phyloP scores from a whole-genome alignment of 2,113 vertebrate species.

The Ceratotherium simum region DNA sequence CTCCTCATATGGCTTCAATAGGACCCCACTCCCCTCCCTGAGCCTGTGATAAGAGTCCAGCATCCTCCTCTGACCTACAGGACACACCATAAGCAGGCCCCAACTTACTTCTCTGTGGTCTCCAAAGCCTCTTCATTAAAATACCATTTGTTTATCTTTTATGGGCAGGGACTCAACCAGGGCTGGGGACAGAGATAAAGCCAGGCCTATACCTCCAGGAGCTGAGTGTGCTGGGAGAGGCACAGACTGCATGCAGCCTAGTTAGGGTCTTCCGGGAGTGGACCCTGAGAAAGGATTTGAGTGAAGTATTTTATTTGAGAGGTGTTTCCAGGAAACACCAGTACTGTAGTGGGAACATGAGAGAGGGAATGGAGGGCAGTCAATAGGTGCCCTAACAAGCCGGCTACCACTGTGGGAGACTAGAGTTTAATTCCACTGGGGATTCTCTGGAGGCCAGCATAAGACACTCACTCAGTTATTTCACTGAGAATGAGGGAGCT shows the following conservation, averaged over 20 bases:
- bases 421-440: not conserved
- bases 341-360: not conserved
- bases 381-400: not conserved
- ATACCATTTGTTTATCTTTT: not conserved
- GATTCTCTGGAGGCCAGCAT: not conserved
- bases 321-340: not conserved
- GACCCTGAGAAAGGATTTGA: not conserved
- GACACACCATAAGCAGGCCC: not conserved
- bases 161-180: not conserved
- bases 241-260: not conserved
- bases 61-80: not conserved
- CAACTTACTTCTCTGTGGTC: not conserved
- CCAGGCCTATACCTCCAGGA: not conserved
- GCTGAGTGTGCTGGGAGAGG: not conserved
- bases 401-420: not conserved
- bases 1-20: not conserved
- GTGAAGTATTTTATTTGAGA: not conserved
- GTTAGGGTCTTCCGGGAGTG: not conserved
- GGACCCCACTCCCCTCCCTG: not conserved
- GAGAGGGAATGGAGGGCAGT: not conserved
- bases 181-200: not conserved
- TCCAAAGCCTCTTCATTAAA: not conserved
- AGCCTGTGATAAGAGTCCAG: not conserved
- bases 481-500: not conserved
- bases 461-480: not conserved